Evolutionary conservation across 2,797 vertebrate genomes (phyloP).

Genomic region (Gorsachius magnificus): DNA sequence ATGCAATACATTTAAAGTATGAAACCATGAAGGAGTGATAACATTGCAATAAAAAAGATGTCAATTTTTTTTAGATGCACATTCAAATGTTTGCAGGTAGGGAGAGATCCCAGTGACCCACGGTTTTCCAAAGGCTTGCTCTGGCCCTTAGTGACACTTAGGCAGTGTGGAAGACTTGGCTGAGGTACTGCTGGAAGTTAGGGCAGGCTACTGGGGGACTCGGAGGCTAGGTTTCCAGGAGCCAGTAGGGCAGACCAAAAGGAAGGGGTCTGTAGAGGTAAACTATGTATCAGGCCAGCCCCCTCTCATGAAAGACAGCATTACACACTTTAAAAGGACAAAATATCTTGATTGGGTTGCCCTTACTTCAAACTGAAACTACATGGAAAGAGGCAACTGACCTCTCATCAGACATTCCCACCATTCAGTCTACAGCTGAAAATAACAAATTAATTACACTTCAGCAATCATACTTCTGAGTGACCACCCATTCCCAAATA

Average conservation of each 20-base stretch:
- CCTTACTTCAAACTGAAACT: neutral
- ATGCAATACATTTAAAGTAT: neutral
- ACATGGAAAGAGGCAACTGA: neutral
- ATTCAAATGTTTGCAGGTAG: neutral
- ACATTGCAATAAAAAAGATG: neutral
- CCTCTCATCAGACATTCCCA: neutral
- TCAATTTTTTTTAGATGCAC: neutral
- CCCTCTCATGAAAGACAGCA: neutral
- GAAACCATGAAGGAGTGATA: neutral
- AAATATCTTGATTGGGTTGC: neutral
- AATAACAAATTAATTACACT: neutral
- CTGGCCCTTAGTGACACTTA: neutral
- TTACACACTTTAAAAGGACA: neutral
- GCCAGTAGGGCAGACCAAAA: neutral
- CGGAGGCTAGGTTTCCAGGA: neutral
- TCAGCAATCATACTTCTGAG: neutral
- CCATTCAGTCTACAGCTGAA: neutral
- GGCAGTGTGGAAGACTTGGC: neutral
- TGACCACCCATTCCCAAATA: neutral
- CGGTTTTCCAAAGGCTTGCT: neutral
- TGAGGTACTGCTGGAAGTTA: neutral
- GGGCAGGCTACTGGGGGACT: neutral
- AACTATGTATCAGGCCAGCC: neutral
- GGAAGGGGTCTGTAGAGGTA: neutral
- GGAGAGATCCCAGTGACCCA: neutral